A percentile compares a stretch with the other conserved stretches of the same genome.
These are phyloP conservation scores for Falco rusticolus DNA, from an alignment of 2,797 vertebrate genomes.

Conservation along the genomic window DNA sequence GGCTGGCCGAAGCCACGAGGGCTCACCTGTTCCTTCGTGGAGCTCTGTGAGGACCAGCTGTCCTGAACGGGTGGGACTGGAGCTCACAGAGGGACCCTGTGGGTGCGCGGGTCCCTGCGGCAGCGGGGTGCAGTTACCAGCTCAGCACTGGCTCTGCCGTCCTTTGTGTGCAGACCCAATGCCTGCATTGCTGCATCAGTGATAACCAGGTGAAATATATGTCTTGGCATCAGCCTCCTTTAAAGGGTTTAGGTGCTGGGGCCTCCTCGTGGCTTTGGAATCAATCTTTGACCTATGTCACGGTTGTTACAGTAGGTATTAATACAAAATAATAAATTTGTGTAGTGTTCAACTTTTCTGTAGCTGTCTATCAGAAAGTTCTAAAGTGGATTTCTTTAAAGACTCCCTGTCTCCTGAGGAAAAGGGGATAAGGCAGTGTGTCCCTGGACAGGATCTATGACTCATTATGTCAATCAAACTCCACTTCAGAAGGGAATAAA, in stretches of 20 bases:
- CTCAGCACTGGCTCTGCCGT: not conserved
- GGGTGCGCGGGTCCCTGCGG: not conserved
- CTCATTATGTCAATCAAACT: slow-evolving; percentile 87
- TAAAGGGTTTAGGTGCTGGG: not conserved
- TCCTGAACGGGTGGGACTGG: not conserved
- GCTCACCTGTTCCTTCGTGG: rapidly evolving
- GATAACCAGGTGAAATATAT: not conserved
- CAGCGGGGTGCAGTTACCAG: not conserved
- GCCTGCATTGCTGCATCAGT: rapidly evolving
- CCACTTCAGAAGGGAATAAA: slow-evolving; percentile 87
- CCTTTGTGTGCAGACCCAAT: not conserved
- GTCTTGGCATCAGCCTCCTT: not conserved
- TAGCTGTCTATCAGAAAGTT: slow-evolving; percentile 81
- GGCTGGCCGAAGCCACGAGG: not conserved
- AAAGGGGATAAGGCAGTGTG: slow-evolving; percentile 81
- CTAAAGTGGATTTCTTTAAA: slow-evolving; percentile 85
- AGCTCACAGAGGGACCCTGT: not conserved
- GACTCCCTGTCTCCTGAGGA: slow-evolving; percentile 82
- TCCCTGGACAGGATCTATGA: slow-evolving; percentile 86
- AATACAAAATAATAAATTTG: slow-evolving; percentile 74
- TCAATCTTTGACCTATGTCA: slow-evolving; percentile 66
- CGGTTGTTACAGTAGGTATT: slow-evolving; percentile 66
- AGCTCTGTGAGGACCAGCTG: rapidly evolving
- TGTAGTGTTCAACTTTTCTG: slow-evolving; percentile 75
- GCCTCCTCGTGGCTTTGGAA: slow-evolving; percentile 42